Conservation (phyloP, 2,888 invertebrate genomes). For the Ommatoiulus sabulosus region DNA sequence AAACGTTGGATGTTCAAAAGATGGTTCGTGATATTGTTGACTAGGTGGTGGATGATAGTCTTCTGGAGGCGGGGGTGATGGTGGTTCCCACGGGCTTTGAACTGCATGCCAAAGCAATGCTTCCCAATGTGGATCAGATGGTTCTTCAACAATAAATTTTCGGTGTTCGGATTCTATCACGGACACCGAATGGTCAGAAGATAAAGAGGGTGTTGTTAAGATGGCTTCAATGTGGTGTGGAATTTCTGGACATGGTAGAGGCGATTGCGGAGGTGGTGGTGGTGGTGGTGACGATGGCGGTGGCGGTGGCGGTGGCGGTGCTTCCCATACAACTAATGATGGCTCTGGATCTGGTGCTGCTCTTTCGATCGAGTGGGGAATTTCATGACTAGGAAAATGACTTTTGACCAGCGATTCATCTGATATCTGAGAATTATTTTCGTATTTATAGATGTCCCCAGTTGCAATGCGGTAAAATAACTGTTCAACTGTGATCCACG, state of each 20-base stretch:
- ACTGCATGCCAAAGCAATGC: constrained; percentile 55
- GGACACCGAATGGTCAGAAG: not conserved
- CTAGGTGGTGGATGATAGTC: not conserved
- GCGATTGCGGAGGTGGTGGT: not conserved
- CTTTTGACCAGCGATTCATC: not conserved
- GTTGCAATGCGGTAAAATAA: constrained; percentile 24
- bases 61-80: constrained; percentile 25
- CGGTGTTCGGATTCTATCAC: not conserved
- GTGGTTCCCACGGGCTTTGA: constrained; percentile 54
- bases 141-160: constrained; percentile 27
- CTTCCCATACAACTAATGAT: not conserved
- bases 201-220: not conserved
- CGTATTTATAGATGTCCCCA: not conserved
- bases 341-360: not conserved
- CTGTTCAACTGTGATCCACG: constrained; percentile 45
- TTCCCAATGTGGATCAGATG: constrained; percentile 57
- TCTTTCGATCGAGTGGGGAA: not conserved
- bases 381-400: constrained; percentile 30
- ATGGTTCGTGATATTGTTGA: not conserved
- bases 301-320: not conserved
- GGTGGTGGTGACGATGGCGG: not conserved
- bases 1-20: not conserved
- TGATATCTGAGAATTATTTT: not conserved
- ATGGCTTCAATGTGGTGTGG: not conserved
- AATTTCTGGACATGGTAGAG: not conserved